phyloP scores from a whole-genome alignment of 2,797 vertebrate genomes.

The Helicolenus hilgendorfi region DNA sequence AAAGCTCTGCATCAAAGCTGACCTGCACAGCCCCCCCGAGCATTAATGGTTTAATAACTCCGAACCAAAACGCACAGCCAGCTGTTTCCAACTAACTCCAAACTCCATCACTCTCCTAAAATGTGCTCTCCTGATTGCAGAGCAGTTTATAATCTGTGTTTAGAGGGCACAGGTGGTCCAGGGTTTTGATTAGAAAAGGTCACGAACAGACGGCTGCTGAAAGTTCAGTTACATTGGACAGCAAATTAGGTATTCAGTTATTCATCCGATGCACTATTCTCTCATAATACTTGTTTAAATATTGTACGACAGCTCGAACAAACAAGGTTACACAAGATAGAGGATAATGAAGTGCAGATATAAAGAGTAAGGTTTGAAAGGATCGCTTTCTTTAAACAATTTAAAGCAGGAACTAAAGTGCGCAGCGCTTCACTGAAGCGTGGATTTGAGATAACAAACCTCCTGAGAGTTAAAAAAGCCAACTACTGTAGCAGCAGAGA shows the following conservation, averaged over 20 bases:
- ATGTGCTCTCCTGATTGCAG: constrained; percentile 26
- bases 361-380: neutral
- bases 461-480: constrained; percentile 14
- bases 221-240: neutral
- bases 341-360: neutral
- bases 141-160: constrained; percentile 8
- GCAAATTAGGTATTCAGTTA: neutral
- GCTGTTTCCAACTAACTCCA: constrained; percentile 25
- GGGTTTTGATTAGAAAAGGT: neutral
- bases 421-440: constrained; percentile 19
- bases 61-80: constrained; percentile 10
- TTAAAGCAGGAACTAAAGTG: neutral
- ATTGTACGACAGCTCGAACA: neutral
- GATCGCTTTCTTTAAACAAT: neutral
- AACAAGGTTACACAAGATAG: neutral
- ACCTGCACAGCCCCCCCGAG: constrained; percentile 1
- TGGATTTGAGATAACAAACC: constrained; percentile 36
- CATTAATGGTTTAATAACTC: constrained; percentile 9
- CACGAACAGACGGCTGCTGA: neutral
- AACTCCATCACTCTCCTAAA: constrained; percentile 3
- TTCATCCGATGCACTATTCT: neutral
- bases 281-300: neutral
- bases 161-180: neutral
- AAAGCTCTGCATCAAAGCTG: constrained; percentile 17
- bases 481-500: neutral